Evolutionary conservation across 1,140 invertebrate species (phyloP), one percentile per base, ranked within the genome.

Genomic region (Tetraneura akinire): DNA sequence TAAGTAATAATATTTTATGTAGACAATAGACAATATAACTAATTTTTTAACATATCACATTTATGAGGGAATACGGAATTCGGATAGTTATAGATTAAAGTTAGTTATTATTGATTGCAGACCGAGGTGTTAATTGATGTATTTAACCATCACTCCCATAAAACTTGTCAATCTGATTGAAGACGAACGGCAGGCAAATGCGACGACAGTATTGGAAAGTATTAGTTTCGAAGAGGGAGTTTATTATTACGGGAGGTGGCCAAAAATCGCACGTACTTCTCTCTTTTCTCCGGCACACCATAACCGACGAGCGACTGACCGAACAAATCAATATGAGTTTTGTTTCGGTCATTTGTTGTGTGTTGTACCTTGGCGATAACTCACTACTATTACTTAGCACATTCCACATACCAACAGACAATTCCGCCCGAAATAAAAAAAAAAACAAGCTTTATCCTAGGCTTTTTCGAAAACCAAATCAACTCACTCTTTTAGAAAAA

Each of bases 251-350:
- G 37, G 3, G n/a, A 21, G n/a, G 51, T 1, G 10, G 37, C 21
- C 64, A n/a, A 37, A 68, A 68, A 68, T 47, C 21, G 21, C 66
- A 45, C 11, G 37, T 68, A 68, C 14, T 23, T 9, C 42, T 21
- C 42, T 14, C 42, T 37, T 64, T 37, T 14, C 1, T 6, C 64
- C 9, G 11, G 29, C 21, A 62, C 57, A 62, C 16, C 37, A 64
- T 18, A 23, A 5, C 60, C 18, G 29, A 18, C 4, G 13, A 42
- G 21, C 45, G n/a, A 55, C 70, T 74, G 29, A 55, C 71, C 49
- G 21, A 74, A 6, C 71, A 57, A 74, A 74, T 74, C 71, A 74
- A 74, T 74, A 74, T 42, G 51, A 74, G 29, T 74, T 55, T 42
- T 74, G 29, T 74, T 74, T 37, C 42, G 29, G 21, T 55, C 37